Conservation (phyloP, 2,888 invertebrate genomes). For the Drosophila bunnanda region DNA sequence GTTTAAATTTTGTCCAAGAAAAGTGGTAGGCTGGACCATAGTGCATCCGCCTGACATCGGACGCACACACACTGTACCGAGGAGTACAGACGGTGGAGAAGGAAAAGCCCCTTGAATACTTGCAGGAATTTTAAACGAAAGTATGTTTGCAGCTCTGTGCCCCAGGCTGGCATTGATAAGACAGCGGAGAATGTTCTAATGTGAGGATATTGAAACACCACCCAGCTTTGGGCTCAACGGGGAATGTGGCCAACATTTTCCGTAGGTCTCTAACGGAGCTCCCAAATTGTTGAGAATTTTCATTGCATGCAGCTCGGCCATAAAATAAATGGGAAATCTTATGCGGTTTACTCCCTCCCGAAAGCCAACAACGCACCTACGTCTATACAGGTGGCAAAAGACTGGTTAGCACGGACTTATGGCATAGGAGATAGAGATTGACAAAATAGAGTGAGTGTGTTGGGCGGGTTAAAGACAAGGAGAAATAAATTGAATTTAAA, state of each 20-base stretch:
- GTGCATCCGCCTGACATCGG: constrained; percentile 42
- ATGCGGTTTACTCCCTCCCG: constrained; percentile 57
- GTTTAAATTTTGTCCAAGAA: background rate
- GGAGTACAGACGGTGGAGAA: background rate
- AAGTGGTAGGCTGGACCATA: background rate
- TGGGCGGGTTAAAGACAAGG: background rate
- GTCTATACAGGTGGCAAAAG: constrained; percentile 35
- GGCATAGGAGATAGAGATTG: constrained; percentile 44
- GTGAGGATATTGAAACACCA: constrained; percentile 37
- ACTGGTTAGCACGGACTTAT: constrained; percentile 31
- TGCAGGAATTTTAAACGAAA: constrained; percentile 44
- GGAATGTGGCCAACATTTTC: constrained; percentile 23
- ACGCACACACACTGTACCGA: constrained; percentile 14
- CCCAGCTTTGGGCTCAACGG: background rate
- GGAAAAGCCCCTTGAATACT: constrained; percentile 28
- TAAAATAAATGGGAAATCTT: constrained; percentile 75
- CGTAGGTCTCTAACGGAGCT: constrained; percentile 2
- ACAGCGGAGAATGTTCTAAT: constrained; percentile 37
- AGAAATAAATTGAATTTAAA: constrained; percentile 4
- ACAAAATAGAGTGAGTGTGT: constrained; percentile 34
- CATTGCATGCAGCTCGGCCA: constrained; percentile 75
- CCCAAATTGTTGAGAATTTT: constrained; percentile 54
- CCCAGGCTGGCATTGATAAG: constrained; percentile 42
- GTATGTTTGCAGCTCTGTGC: constrained; percentile 42
- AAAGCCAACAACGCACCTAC: constrained; percentile 60